Evolutionary conservation across 1,140 invertebrate species (phyloP), one percentile per base, ranked within the genome.

Genomic region (Aphaenogaster ashmeadi): DNA sequence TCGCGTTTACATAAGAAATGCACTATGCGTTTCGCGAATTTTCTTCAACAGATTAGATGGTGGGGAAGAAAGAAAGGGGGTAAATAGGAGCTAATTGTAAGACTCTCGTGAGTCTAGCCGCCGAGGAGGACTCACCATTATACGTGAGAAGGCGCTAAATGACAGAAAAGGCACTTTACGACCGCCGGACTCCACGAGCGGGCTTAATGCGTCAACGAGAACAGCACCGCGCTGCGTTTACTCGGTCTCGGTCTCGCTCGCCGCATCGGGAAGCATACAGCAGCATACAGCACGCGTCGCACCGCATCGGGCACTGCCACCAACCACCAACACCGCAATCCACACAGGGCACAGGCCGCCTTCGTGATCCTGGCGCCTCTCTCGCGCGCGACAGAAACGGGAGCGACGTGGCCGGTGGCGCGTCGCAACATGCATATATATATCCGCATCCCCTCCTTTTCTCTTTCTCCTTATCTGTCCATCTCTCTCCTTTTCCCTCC

Each of bases 151-250:
- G n/a, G 15, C 13, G 41, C 47, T 38, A 62, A 27, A 50, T 84
- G 56, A 75, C 54, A 41, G 47, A 60, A 75, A 84, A 84, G 80
- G 80, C 80, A 84, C 80, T 84, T 75, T 60, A 27, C 38, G 2
- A 71, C 15, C 27, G 15, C 8, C 38, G 5, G n/a, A 58, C n/a
- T 50, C 13, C 13, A 7, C 47, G 47, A 11, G 11, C 27, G 18
- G 18, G n/a, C 56, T 77, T 64, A 41, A 33, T 56, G 13, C 74
- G 38, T 36, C 33, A 74, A 36, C 47, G 27, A 15, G 27, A 27
- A 47, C 44, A 27, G 11, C 66, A 50, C 38, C 38, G 38, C n/a
- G 11, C 13, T 44, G 38, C 3, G 13, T 47, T 78, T 38, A 62
- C 44, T 62, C 41, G 54, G 13, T 27, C 36, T 7, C 36, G 3